phyloP scores from a whole-genome alignment of 2,797 vertebrate species.

The Hydrophis major region DNA sequence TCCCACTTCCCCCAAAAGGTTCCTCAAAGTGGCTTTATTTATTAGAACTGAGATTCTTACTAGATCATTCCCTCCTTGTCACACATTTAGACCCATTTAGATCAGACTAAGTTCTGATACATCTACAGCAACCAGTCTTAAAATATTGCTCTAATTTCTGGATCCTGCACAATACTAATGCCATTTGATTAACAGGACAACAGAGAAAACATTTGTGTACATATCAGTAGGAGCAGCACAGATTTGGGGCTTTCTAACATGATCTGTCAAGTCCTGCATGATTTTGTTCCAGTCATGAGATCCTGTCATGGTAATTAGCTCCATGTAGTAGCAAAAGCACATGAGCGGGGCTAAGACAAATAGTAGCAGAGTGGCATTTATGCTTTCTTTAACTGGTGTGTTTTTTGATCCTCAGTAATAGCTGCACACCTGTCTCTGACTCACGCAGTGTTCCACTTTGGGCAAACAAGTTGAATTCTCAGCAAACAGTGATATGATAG shows the following conservation, averaged over 20 bases:
- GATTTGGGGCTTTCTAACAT: not conserved
- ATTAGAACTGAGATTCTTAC: slow-evolving; percentile 13
- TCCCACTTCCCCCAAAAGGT: not conserved
- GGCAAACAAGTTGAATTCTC: slow-evolving; percentile 31
- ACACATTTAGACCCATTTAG: not conserved
- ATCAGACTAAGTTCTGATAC: not conserved
- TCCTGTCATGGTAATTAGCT: not conserved
- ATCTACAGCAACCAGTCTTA: not conserved
- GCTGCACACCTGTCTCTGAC: not conserved
- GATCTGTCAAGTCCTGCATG: not conserved
- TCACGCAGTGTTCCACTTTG: slow-evolving; percentile 4
- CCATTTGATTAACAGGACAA: not conserved
- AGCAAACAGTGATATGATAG: not conserved
- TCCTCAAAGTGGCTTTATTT: slow-evolving; percentile 32
- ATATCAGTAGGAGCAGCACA: not conserved
- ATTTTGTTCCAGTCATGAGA: not conserved
- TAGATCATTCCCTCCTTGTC: not conserved
- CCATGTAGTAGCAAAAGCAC: not conserved
- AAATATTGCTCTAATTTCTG: not conserved
- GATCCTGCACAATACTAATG: not conserved
- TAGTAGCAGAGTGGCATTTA: slow-evolving; percentile 4
- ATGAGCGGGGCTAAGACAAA: not conserved
- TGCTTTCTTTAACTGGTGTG: slow-evolving; percentile 29
- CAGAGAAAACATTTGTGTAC: not conserved
- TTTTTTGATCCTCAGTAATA: slow-evolving; percentile 10